phyloP scores from a whole-genome alignment of 2,888 invertebrate species.

The Cinara cedri region DNA sequence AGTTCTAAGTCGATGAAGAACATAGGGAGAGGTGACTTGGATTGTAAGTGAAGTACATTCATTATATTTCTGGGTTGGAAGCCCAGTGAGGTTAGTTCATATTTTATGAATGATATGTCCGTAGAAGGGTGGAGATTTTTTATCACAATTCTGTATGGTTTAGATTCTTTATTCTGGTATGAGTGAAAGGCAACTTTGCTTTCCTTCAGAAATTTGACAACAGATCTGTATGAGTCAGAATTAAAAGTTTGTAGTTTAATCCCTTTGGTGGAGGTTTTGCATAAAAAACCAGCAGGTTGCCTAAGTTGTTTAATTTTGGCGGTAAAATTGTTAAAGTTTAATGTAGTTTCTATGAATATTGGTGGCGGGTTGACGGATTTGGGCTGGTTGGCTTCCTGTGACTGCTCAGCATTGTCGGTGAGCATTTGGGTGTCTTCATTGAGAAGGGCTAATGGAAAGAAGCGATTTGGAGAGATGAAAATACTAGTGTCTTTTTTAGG shows the following conservation, averaged over 20 bases:
- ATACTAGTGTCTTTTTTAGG: constrained; percentile 13
- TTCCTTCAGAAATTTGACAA: constrained; percentile 5
- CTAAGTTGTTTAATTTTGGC: constrained; percentile 1
- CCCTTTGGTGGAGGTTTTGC: constrained; percentile 1
- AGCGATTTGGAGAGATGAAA: constrained; percentile 24
- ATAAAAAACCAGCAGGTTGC: neutral
- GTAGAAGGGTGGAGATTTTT: constrained; percentile 12
- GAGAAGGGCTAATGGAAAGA: neutral
- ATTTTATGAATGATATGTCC: neutral
- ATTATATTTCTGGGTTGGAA: too few relatives aligned
- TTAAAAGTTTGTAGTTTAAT: constrained; percentile 14
- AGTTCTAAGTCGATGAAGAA: constrained; percentile 18
- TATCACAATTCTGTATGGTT: constrained; percentile 10
- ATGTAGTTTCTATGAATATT: neutral
- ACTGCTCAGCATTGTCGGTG: neutral
- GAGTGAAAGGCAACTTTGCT: neutral
- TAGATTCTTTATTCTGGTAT: constrained; percentile 22
- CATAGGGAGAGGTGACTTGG: constrained; percentile 18
- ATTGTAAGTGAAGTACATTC: too few relatives aligned
- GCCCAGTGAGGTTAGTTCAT: neutral
- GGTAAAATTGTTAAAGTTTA: constrained; percentile 14
- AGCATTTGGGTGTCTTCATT: neutral
- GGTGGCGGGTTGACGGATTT: constrained; percentile 21
- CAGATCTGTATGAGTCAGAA: constrained; percentile 4
- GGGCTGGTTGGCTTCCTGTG: neutral